Evolutionary conservation across 2,888 invertebrate genomes (phyloP), one percentile per base, ranked within the genome.

Genomic region (Euphydryas editha): DNA sequence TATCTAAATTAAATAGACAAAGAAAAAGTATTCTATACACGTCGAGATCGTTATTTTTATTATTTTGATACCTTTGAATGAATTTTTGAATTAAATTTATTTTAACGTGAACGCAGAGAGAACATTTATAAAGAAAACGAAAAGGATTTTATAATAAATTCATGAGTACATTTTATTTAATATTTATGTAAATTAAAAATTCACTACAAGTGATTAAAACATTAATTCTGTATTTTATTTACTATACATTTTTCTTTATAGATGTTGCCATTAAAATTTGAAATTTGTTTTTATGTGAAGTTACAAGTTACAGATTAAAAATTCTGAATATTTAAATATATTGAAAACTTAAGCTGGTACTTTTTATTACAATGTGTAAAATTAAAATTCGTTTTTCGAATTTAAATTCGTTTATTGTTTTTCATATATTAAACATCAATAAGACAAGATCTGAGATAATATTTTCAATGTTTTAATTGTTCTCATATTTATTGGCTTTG

Each of bases 21-120:
- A 13, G 49, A 36, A 15, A 17, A 20, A 47, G 47, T 54, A 54
- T 54, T 54, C 21, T 51, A 51, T 51, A 51, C 15, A 51, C 54
- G 36, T 24, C 36, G 11, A 36, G 17, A 36, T 54, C 17, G 15
- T 36, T 36, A n/a, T 54, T 30, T 54, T 36, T 17, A 10, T 30
- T 30, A 15, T 30, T 30, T 54, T 17, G 36, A n/a, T 13, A 17
- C 37, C 37, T 15, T 18, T 56, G 17, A 3, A 13, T 17, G 11
- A 37, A 18, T 13, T 10, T 56, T 56, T 56, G 11, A 18, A 17
- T 2, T 17, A 55, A n/a, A 37, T 49, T 47, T 49, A 21, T 15
- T 49, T 51, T 21, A n/a, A 13, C 24, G 6, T 20, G 15, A 51
- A 24, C 15, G 21, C 7, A n/a, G 21, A 51, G 1, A 24, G 21